phyloP scores from a whole-genome alignment of 2,797 vertebrate species.

The Propithecus perrieri region DNA sequence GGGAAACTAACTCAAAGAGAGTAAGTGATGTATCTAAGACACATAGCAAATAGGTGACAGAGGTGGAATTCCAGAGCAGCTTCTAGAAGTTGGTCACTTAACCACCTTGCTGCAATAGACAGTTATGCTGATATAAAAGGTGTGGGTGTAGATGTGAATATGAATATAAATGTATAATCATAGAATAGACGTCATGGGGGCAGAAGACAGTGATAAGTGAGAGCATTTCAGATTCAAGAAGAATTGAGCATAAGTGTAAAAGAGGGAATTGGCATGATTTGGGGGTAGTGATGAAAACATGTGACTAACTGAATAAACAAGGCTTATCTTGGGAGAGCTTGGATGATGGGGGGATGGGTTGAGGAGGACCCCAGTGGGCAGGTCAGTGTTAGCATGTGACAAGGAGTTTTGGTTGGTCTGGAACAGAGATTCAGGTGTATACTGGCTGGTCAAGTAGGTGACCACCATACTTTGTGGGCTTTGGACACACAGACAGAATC shows the following conservation, averaged over 20 bases:
- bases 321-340: neutral
- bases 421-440: neutral
- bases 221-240: neutral
- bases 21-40: neutral
- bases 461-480: neutral
- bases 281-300: neutral
- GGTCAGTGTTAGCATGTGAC: neutral
- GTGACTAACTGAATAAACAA: neutral
- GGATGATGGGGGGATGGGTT: neutral
- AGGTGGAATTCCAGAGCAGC: neutral
- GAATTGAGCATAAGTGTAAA: no score
- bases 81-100: neutral
- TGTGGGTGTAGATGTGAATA: neutral
- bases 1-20: neutral
- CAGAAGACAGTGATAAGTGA: neutral
- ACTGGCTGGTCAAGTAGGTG: neutral
- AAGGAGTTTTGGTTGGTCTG: neutral
- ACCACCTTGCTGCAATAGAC: neutral
- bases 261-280: neutral
- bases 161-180: accelerated
- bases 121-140: neutral
- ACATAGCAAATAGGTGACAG: neutral
- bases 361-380: neutral
- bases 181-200: no score
- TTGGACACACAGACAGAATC: neutral